Base-by-base conservation (phyloP, 92 coral and sea anemone species). In the Heteractis magnifica region DNA sequence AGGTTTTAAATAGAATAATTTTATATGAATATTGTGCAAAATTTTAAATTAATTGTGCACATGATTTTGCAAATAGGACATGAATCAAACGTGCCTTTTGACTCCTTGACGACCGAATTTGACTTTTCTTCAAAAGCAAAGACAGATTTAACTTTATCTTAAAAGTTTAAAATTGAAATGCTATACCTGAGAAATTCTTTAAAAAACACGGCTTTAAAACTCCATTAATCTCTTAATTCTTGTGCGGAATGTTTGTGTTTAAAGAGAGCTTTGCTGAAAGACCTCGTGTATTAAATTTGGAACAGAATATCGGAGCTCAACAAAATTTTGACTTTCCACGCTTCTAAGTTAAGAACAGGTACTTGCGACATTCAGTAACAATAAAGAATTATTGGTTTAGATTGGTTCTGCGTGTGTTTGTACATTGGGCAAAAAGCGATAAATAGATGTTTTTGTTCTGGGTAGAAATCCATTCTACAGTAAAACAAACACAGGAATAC, bases 211-310 rank as follows among this genome's bases (percentile, higher is more conserved):
- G 19, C 60, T 55, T 16, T 19, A 71, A 76, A 76, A 20, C 79
- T 50, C 13, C 51, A 20, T 16, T 60, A 79, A 79, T 79, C 83
- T 75, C 23, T 65, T 79, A 79, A 79, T 12, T 65, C 74, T 60
- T 62, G 34, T 59, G 16, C 13, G 51, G 55, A 79, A 79, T 79
- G 64, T 34, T 8, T 14, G 52, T 79, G 83, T 79, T 79, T 79
- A 49, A 20, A 6, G 15, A 79, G 41, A 72, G 75, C 56, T 41
- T 56, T 15, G 56, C 16, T 18, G 52, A 10, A 78, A 23, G 21
- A 23, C 50, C 73, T 21, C 50, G 11, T 18, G 73, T 23, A 26
- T 26, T 26, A 48, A 68, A 6, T 9, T 68, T 20, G 49, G 10
- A 26, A 23, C 3, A 68, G 44, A 20, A 68, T 0, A 68, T 68